A percentile compares a stretch with the other conserved stretches of the same genome.
These are phyloP conservation scores for Acronicta aceris DNA, from an alignment of 2,888 invertebrate species.

Conservation along the genomic window DNA sequence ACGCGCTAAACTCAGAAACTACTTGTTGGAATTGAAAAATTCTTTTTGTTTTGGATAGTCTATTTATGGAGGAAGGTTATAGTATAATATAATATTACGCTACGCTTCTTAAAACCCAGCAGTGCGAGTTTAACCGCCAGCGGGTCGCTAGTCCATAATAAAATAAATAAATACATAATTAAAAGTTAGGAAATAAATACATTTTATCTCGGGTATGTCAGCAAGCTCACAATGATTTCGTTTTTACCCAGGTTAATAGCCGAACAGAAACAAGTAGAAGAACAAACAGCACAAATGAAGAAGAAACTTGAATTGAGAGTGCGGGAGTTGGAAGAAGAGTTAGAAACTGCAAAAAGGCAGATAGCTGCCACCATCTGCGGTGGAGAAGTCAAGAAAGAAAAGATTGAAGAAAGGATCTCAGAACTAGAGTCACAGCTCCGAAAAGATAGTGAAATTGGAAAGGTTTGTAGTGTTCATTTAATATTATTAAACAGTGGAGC, in stretches of 20 bases:
- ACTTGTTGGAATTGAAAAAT: too few relatives aligned
- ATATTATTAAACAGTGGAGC: too few relatives aligned
- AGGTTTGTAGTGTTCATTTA: conserved; percentile 16
- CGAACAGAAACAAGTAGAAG: conserved; percentile 75
- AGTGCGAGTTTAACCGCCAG: too few relatives aligned
- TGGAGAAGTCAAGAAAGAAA: conserved; percentile 71
- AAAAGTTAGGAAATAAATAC: too few relatives aligned
- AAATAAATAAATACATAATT: too few relatives aligned
- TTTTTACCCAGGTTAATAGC: conserved; percentile 69
- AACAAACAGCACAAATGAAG: conserved; percentile 62
- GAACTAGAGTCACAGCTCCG: conserved; percentile 71
- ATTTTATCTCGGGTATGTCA: too few relatives aligned
- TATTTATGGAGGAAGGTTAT: too few relatives aligned
- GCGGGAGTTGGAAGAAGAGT: conserved; percentile 71
- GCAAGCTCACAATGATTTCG: background rate
- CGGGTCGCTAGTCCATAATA: too few relatives aligned
- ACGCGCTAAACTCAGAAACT: too few relatives aligned
- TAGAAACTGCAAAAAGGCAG: conserved; percentile 74
- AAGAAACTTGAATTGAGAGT: conserved; percentile 68
- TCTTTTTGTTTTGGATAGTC: too few relatives aligned
- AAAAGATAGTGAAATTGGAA: conserved; percentile 59
- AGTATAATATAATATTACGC: too few relatives aligned
- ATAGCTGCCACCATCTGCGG: conserved; percentile 66
- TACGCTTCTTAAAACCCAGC: too few relatives aligned
- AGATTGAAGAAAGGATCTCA: conserved; percentile 71